Percentiles rank a stretch among this genome's conserved stretches.
Conservation (phyloP, 1,140 invertebrate species). For the Branchinecta lynchi region DNA sequence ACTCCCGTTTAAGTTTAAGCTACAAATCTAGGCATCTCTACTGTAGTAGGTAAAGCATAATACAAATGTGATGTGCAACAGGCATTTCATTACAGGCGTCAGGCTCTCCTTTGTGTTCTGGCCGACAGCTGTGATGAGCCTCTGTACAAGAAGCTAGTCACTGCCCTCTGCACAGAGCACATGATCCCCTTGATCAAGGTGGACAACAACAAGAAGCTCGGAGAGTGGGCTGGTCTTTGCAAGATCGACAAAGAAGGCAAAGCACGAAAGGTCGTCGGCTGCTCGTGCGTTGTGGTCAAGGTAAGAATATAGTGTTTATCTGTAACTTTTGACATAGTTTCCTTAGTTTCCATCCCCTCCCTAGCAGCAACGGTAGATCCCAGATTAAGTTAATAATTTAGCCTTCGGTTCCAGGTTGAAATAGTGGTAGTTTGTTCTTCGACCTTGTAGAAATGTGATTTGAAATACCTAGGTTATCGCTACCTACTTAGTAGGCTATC, state of each 20-base stretch:
- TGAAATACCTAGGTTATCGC: no score
- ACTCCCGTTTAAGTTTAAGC: no score
- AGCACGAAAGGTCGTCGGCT: conserved; percentile 94
- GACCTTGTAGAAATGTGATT: background rate
- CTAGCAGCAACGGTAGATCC: background rate
- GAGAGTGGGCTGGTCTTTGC: conserved; percentile 97
- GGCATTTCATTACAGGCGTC: conserved; percentile 45
- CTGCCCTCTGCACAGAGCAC: conserved; percentile 94
- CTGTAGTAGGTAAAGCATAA: no score
- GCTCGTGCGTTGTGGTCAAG: conserved; percentile 94
- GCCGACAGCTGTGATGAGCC: conserved; percentile 97
- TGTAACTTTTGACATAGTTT: no score
- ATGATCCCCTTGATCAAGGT: conserved; percentile 93
- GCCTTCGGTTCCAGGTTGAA: background rate
- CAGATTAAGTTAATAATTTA: background rate
- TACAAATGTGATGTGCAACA: no score
- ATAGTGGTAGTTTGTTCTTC: conserved; percentile 16
- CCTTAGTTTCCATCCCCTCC: background rate
- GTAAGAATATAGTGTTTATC: conserved; percentile 33
- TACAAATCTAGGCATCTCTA: no score
- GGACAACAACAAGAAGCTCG: conserved; percentile 95
- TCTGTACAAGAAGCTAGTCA: conserved; percentile 93
- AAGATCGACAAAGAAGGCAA: conserved; percentile 99
- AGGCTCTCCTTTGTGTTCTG: conserved; percentile 87
- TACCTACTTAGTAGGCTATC: no score